phyloP scores from a whole-genome alignment of 1,140 invertebrate genomes.

The Neocloeon triangulifer region DNA sequence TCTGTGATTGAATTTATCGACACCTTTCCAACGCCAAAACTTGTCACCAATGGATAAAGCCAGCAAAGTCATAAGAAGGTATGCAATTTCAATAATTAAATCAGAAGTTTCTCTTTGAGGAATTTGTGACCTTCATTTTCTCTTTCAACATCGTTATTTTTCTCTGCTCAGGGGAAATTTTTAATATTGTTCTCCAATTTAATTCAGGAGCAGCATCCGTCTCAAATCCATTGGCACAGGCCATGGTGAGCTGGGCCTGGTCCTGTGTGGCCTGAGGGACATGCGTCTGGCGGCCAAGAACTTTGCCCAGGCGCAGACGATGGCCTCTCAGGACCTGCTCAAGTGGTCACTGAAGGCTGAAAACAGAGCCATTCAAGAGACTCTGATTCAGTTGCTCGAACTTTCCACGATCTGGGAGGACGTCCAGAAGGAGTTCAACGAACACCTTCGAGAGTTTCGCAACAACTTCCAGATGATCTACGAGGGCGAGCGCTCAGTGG shows the following conservation, averaged over 20 bases:
- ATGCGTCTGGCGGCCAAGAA: slow-evolving; percentile 20
- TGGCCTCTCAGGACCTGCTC: slow-evolving; percentile 24
- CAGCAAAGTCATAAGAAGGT: slow-evolving; percentile 13
- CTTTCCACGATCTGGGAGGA: slow-evolving; percentile 24
- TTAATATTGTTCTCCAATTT: background rate
- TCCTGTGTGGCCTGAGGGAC: slow-evolving; percentile 27
- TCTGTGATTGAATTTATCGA: too few relatives aligned
- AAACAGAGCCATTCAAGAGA: slow-evolving; percentile 27
- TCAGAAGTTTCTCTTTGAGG: background rate
- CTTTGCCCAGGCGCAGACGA: slow-evolving; percentile 22
- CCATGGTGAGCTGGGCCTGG: slow-evolving; percentile 24
- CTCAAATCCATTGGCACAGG: slow-evolving; percentile 23
- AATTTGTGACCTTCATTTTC: background rate
- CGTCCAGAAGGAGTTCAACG: slow-evolving; percentile 25
- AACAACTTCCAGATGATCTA: slow-evolving; percentile 26
- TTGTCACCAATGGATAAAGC: slow-evolving; percentile 15
- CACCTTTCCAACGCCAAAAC: too few relatives aligned
- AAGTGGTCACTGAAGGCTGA: slow-evolving; percentile 25
- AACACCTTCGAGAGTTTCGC: slow-evolving; percentile 22
- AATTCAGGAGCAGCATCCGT: slow-evolving; percentile 24
- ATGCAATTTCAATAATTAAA: background rate
- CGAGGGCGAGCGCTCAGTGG: slow-evolving; percentile 25
- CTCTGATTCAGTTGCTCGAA: slow-evolving; percentile 22
- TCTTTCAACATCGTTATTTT: background rate
- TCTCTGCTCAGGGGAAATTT: slow-evolving; percentile 1